A percentile compares a stretch with the other conserved stretches of the same genome.
phyloP scores from a whole-genome alignment of 2,888 invertebrate species.

The Rhodophaea formosa region DNA sequence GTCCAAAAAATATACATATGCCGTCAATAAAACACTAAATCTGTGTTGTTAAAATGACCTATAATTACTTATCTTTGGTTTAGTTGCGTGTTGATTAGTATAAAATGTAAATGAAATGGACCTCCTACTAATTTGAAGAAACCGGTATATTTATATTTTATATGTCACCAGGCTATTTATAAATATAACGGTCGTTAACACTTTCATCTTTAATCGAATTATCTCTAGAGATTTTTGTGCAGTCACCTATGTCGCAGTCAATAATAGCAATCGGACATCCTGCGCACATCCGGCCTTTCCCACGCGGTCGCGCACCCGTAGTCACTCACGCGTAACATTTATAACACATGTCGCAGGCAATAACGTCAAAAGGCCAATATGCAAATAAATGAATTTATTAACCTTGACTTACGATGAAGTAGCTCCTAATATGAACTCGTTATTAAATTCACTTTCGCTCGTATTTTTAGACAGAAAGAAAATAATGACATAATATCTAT shows the following conservation, averaged over 20 bases:
- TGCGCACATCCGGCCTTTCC: slow-evolving; percentile 54
- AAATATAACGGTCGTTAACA: not conserved
- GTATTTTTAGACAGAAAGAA: not conserved
- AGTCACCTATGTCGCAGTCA: slow-evolving; percentile 31
- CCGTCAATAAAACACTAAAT: not conserved
- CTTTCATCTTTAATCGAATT: not conserved
- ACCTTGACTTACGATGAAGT: slow-evolving; percentile 62
- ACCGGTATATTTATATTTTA: slow-evolving; percentile 6
- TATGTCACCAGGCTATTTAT: not conserved
- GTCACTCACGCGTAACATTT: slow-evolving; percentile 47
- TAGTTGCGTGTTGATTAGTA: slow-evolving; percentile 5
- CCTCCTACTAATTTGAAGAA: slow-evolving; percentile 3
- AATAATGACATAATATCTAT: too few relatives aligned
- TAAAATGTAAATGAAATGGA: not conserved
- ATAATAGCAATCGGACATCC: slow-evolving; percentile 41
- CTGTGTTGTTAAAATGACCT: slow-evolving; percentile 1
- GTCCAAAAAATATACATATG: not conserved
- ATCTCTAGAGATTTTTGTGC: not conserved
- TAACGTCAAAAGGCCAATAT: slow-evolving; percentile 63
- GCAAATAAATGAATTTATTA: slow-evolving; percentile 56
- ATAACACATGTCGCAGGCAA: slow-evolving; percentile 49
- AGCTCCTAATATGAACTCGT: not conserved
- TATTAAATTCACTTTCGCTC: slow-evolving; percentile 7
- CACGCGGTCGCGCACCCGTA: slow-evolving; percentile 63
- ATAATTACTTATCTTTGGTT: not conserved